These are phyloP conservation scores for Nixonia krombeini DNA, from an alignment of 1,140 invertebrate species.

Conservation along the genomic window DNA sequence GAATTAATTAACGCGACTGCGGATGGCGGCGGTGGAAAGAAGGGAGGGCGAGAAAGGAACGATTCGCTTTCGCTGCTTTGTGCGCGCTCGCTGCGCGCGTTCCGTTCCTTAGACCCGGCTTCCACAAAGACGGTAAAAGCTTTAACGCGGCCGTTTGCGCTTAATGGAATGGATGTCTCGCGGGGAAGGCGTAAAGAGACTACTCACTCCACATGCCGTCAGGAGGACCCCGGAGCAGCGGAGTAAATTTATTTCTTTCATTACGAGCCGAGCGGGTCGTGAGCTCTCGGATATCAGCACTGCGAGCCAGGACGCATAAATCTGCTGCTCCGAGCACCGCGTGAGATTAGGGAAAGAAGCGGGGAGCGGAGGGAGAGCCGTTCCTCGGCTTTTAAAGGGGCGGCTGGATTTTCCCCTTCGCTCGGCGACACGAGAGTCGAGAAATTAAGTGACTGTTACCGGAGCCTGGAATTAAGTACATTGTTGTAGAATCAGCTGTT, in stretches of 20 bases:
- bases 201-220: slow-evolving; percentile 33
- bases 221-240: slow-evolving; percentile 33
- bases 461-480: no score
- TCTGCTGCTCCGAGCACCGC: slow-evolving; percentile 62
- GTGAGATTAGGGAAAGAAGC: slow-evolving; percentile 47
- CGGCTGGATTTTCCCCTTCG: slow-evolving; percentile 21
- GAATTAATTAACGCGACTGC: no score
- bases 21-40: no score
- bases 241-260: slow-evolving; percentile 74
- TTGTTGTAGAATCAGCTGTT: neutral
- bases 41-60: no score
- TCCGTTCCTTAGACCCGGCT: slow-evolving; percentile 44
- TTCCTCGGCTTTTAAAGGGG: slow-evolving; percentile 29
- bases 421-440: slow-evolving; percentile 27
- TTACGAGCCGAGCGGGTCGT: slow-evolving; percentile 70
- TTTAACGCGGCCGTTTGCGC: slow-evolving; percentile 58
- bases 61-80: no score
- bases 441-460: slow-evolving; percentile 17
- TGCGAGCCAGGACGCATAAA: slow-evolving; percentile 70
- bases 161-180: slow-evolving; percentile 58
- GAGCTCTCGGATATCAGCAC: slow-evolving; percentile 71
- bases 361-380: slow-evolving; percentile 35
- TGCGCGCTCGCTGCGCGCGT: slow-evolving; percentile 13
- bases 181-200: slow-evolving; percentile 54
- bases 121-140: no score